Evolutionary conservation across 2,113 vertebrate species (phyloP).

Genomic region (Pantherophis guttatus): DNA sequence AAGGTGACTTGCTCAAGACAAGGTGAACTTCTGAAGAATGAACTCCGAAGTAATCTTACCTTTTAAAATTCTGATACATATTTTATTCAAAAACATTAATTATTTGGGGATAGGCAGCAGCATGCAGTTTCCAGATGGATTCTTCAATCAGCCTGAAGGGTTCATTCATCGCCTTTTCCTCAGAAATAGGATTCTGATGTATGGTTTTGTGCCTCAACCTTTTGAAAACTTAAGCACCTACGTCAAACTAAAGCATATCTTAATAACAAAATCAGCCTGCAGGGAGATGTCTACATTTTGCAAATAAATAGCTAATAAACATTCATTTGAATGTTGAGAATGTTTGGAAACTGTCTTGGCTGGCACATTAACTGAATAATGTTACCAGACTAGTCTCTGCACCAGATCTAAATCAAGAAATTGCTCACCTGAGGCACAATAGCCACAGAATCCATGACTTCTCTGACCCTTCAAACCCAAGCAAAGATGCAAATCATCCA

Average conservation of each 20-base stretch:
- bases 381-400: neutral
- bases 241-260: neutral
- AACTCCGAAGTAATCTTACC: neutral
- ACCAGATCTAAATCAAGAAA: neutral
- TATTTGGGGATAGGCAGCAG: neutral
- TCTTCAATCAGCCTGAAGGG: neutral
- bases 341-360: neutral
- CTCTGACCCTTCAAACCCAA: neutral
- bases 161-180: neutral
- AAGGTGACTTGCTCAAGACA: neutral
- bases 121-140: neutral
- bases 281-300: conserved; percentile 5
- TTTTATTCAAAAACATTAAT: neutral
- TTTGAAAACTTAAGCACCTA: neutral
- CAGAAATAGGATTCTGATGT: neutral
- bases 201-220: neutral
- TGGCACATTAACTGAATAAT: neutral
- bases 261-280: conserved; percentile 7
- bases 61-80: neutral
- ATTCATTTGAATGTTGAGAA: neutral
- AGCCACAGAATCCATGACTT: neutral
- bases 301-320: conserved; percentile 3
- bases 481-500: neutral
- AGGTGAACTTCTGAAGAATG: neutral
- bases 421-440: neutral